Evolutionary conservation across 1,140 invertebrate genomes (phyloP), one percentile per base, ranked within the genome.

Genomic region (Trichoplusia ni): DNA sequence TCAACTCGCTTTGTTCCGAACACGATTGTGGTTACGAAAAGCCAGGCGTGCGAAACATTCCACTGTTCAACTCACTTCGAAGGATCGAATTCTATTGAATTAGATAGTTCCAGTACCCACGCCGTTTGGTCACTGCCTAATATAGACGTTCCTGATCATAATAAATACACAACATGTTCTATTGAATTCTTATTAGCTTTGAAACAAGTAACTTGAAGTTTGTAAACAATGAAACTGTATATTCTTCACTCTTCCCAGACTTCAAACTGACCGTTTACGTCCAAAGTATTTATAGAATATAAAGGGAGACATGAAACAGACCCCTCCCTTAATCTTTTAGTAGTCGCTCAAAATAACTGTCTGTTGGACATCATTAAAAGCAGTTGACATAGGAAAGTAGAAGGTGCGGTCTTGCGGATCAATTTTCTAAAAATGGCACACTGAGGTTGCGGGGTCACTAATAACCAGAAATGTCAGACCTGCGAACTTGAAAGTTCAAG

Each of bases 351-450:
- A 37, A 58, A 58, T 44, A 58, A 16, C 38, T 42, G 23, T 58
- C 44, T 47, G 38, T 29, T 40, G 54, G 37, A 58, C 38, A 58
- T 58, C 38, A 58, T 58, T 58, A 58, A 31, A 14, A 44, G 54
- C 60, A 21, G 59, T 62, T 67, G 67, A 69, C 67, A 69, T 42
- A 59, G 54, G 56, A 67, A 73, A 68, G 64, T 67, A 58, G 63
- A 49, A 56, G 72, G 72, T 56, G 72, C 65, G 71, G 69, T 58
- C 60, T 19, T 11, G 25, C 49, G 19, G 37, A 40, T 64, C 61
- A 31, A 69, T 79, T 81, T 73, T 59, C 51, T 66, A 44, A 64
- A 77, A 82, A 73, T 71, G 70, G 61, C 71, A 72, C 61, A 64
- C 9, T 19, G 54, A 44, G 54, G 54, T 58, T 44, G 54, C 54